Conservation (phyloP, 2,113 vertebrate genomes). For the Xiphophorus maculatus region DNA sequence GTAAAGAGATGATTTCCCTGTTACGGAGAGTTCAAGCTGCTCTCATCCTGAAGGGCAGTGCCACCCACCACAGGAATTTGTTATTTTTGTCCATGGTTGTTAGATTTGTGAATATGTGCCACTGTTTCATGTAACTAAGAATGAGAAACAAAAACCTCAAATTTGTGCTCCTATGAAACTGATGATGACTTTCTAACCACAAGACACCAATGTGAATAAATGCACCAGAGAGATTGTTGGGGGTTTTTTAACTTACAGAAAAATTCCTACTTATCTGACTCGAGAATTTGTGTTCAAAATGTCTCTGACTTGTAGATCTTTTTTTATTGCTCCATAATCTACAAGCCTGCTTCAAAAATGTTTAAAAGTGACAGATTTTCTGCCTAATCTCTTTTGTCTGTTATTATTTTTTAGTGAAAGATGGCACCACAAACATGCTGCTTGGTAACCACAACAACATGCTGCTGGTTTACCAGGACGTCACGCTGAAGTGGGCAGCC, state of each 20-base stretch:
- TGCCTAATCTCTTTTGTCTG: not conserved
- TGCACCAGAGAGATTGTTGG: not conserved
- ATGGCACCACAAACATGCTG: conserved; percentile 89
- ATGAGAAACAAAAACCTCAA: conserved; percentile 10
- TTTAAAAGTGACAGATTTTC: not conserved
- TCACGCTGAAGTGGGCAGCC: conserved; percentile 92
- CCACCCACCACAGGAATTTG: conserved; percentile 48
- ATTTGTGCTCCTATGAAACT: conserved; percentile 9
- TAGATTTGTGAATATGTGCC: conserved; percentile 39
- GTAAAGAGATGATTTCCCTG: conserved; percentile 28
- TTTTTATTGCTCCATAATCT: not conserved
- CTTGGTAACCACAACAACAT: conserved; percentile 91
- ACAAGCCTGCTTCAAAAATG: not conserved
- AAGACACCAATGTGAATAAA: conserved; percentile 6
- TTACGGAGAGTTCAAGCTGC: conserved; percentile 12
- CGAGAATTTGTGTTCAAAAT: not conserved
- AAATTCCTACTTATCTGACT: not conserved
- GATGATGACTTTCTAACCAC: conserved; percentile 1
- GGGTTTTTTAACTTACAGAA: not conserved
- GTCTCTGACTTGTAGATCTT: not conserved
- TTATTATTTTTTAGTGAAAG: conserved; percentile 81
- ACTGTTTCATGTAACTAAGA: conserved; percentile 29
- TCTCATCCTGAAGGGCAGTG: conserved; percentile 31
- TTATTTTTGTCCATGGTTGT: conserved; percentile 35
- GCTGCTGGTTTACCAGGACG: conserved; percentile 93